A percentile compares a stretch with the other conserved stretches of the same genome.
phyloP scores from a whole-genome alignment of 2,888 invertebrate genomes.

The Lymantria dispar region DNA sequence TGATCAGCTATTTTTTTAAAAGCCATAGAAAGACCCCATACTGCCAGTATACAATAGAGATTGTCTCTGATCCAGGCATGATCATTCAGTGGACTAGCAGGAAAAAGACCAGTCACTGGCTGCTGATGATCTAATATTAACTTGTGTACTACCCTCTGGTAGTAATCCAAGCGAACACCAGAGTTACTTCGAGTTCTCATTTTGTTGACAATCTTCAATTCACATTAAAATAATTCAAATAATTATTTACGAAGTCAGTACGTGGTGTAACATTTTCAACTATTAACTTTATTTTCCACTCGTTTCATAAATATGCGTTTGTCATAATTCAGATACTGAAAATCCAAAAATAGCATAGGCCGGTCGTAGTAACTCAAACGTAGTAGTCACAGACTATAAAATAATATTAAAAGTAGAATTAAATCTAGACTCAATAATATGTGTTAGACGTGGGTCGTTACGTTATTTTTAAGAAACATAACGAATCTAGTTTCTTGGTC shows the following conservation, averaged over 20 bases:
- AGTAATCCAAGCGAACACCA: constrained; percentile 96
- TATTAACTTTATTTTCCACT: background rate
- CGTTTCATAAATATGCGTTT: background rate
- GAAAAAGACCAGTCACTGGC: constrained; percentile 98
- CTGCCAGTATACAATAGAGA: constrained; percentile 97
- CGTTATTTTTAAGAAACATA: too few relatives aligned
- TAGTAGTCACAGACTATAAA: too few relatives aligned
- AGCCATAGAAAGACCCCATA: constrained; percentile 99
- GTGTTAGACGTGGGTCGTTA: too few relatives aligned
- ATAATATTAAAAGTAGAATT: too few relatives aligned
- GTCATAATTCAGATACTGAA: too few relatives aligned
- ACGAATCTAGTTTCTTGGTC: too few relatives aligned
- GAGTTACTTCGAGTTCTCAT: constrained; percentile 96
- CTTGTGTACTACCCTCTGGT: constrained; percentile 96
- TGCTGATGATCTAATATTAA: constrained; percentile 97
- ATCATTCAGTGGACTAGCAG: constrained; percentile 91
- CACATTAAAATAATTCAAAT: background rate
- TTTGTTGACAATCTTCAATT: constrained; percentile 24
- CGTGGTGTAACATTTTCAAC: background rate
- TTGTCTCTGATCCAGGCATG: constrained; percentile 99
- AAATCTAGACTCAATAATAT: too few relatives aligned
- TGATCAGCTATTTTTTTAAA: constrained; percentile 99
- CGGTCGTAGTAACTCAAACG: too few relatives aligned
- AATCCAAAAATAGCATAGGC: too few relatives aligned
- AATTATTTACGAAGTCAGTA: background rate